Percentiles rank a stretch among this genome's conserved stretches.
Evolutionary conservation across 2,113 vertebrate genomes (phyloP).

Genomic region (Pteronura brasiliensis): DNA sequence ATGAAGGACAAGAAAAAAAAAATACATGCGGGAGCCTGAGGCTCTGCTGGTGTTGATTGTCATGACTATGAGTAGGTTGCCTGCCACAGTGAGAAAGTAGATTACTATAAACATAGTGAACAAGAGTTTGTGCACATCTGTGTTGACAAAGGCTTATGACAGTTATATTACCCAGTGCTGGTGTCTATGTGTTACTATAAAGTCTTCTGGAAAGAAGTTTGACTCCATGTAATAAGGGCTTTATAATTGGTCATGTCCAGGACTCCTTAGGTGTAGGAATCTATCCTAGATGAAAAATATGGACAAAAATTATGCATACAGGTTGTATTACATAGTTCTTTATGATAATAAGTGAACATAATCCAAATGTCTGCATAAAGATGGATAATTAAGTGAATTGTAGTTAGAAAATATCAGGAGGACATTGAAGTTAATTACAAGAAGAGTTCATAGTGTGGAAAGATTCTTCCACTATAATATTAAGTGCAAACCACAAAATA

Average conservation of each 20-base stretch:
- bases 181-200: not conserved
- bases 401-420: not conserved
- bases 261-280: not conserved
- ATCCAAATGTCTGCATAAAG: not conserved
- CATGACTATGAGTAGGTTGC: conserved; percentile 31
- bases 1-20: conserved; percentile 49
- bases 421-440: not conserved
- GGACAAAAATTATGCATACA: not conserved
- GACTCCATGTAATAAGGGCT: not conserved
- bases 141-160: not conserved
- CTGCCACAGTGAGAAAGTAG: not conserved
- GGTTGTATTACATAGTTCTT: not conserved
- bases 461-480: not conserved
- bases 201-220: not conserved
- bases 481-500: not conserved
- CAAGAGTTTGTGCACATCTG: not conserved
- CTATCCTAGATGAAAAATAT: not conserved
- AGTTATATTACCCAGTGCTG: not conserved
- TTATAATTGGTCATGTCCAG: not conserved
- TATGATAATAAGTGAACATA: not conserved
- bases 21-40: conserved; percentile 12
- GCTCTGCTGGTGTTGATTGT: conserved; percentile 14
- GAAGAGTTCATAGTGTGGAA: not conserved
- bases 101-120: not conserved
- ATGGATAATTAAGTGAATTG: not conserved